phyloP scores from a whole-genome alignment of 2,888 invertebrate genomes.

The Phyllotreta cruciferae region DNA sequence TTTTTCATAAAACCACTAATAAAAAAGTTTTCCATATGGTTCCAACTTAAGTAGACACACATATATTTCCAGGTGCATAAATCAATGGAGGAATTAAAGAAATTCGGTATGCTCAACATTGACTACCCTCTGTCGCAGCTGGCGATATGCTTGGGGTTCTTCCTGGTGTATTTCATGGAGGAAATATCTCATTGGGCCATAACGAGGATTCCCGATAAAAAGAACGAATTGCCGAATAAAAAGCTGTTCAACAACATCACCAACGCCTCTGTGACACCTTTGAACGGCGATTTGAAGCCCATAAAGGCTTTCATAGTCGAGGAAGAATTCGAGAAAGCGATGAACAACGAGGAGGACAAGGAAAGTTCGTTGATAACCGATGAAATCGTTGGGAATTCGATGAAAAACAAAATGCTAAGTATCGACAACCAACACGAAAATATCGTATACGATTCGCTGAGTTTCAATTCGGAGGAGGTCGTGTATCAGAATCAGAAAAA shows the following conservation, averaged over 20 bases:
- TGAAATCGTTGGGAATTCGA: constrained; percentile 27
- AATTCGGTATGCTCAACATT: constrained; percentile 47
- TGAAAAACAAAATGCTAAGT: constrained; percentile 28
- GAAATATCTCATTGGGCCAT: constrained; percentile 60
- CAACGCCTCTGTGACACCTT: constrained; percentile 31
- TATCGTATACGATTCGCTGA: constrained; percentile 39
- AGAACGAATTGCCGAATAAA: constrained; percentile 28
- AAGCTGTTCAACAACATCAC: constrained; percentile 35
- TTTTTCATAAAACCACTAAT: too few species aligned
- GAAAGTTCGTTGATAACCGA: constrained; percentile 24
- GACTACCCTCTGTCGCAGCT: constrained; percentile 62
- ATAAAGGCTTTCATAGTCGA: constrained; percentile 37
- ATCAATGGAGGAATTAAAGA: constrained; percentile 56
- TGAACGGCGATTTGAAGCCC: constrained; percentile 32
- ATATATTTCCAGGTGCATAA: constrained; percentile 54
- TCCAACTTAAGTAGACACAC: too few species aligned
- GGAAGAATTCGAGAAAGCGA: constrained; percentile 37
- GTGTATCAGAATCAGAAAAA: constrained; percentile 43
- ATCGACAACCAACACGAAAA: constrained; percentile 34
- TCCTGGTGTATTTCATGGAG: constrained; percentile 65
- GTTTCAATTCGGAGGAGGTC: constrained; percentile 43
- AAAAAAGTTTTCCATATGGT: too few species aligned
- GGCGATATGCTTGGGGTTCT: constrained; percentile 63
- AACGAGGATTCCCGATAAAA: constrained; percentile 48
- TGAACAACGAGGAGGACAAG: constrained; percentile 28